Base-by-base conservation (phyloP, 2,113 vertebrate species). In the Trichomycterus rosablanca region DNA sequence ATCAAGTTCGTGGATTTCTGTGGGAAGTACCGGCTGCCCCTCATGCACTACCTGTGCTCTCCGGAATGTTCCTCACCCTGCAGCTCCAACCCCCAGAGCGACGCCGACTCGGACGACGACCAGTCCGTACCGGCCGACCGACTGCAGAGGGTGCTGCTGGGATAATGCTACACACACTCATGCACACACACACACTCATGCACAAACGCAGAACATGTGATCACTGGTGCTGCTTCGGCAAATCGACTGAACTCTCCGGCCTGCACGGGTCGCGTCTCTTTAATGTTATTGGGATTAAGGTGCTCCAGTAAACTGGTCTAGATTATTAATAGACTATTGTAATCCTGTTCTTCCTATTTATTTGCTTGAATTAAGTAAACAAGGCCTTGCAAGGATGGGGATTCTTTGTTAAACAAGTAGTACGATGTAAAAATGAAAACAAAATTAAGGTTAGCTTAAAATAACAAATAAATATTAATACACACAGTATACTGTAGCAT, bases 1-100 rank as follows among this genome's bases (percentile, higher is more conserved):
- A 99, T 99, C 82, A 98, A 97, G 78, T 99, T 98, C 2, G 95
- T 99, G 74, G 96, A 99, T 86, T 99, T 99, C 83, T 99, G 96
- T 24, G 96, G 96, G 44, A 99, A 99, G 82, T 99, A 98, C 14
- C 93, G 95, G 3, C 88, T 99, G 26, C 96, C 96, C 0, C 87
- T 98, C 76, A 98, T 99, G 95, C 95, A 99, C 85, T 99, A 99
- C 83, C 83, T 99, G 83, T 99, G 96, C 83, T 99, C 96, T 16
- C 95, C 96, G 2, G 93, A 87, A 76, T 97, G 94, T 78, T 93
- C 92, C 12, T 93, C 92, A n/a, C 92, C 95, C 63, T 93, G 94
- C 82, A 93, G 90, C 83, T 97, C 96, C 34, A 93, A 91, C 59
- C 93, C 94, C 15, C 93, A 94, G 82, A 98, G 94, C 0, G 95